A percentile compares a stretch with the other conserved stretches of the same genome.
Evolutionary conservation across 2,113 vertebrate species (phyloP).

Genomic region (Todiramphus chloris): DNA sequence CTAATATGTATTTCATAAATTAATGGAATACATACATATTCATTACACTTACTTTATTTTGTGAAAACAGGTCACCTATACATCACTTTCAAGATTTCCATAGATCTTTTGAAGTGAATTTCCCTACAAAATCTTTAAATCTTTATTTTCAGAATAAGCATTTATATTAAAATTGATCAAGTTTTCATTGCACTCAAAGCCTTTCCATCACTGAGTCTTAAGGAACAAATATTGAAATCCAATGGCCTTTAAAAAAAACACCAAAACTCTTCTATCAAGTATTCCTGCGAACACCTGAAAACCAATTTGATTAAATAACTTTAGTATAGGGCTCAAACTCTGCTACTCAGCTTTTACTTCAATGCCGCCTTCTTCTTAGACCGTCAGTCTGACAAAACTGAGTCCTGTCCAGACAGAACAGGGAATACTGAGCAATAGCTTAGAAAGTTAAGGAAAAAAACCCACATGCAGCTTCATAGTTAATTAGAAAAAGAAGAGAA

Average conservation of each 20-base stretch:
- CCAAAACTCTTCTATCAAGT: neutral
- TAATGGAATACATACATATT: neutral
- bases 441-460: neutral
- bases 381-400: neutral
- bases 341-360: neutral
- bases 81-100: constrained; percentile 52
- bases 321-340: neutral
- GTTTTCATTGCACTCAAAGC: neutral
- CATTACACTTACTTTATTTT: constrained; percentile 58
- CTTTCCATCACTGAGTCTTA: neutral
- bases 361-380: neutral
- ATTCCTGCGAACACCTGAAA: neutral
- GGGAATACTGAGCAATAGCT: neutral
- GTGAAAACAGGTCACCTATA: constrained; percentile 56
- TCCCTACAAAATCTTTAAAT: constrained; percentile 55
- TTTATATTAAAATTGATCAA: neutral
- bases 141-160: constrained; percentile 62
- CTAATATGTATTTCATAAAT: neutral
- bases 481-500: neutral
- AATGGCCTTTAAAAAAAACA: neutral
- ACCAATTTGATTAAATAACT: neutral
- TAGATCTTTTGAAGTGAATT: constrained; percentile 58
- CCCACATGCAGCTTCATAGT: neutral
- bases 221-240: neutral
- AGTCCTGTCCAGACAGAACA: neutral